Percentiles rank a stretch among this genome's conserved stretches.
Conservation (phyloP, 1,140 invertebrate species). For the Euwallacea fornicatus region DNA sequence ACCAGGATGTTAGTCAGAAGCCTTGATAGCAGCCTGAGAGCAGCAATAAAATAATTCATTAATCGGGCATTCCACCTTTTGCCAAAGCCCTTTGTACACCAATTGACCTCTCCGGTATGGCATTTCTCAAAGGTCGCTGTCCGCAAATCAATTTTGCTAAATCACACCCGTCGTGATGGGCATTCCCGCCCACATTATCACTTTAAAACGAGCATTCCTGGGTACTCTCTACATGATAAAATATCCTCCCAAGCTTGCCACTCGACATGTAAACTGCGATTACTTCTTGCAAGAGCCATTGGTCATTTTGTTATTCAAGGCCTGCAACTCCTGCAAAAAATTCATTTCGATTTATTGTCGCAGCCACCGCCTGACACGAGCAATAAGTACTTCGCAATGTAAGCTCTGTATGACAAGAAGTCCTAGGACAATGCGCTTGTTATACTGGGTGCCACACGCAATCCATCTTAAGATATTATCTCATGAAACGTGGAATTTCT, state of each 20-base stretch:
- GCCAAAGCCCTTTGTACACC: not conserved
- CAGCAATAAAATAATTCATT: not conserved
- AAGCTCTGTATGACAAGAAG: conserved; percentile 18
- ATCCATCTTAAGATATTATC: too few species aligned
- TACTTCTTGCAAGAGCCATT: conserved; percentile 18
- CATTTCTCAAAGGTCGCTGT: conserved; percentile 8
- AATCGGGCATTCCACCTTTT: conserved; percentile 1
- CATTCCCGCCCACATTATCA: not conserved
- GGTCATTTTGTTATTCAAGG: conserved; percentile 31
- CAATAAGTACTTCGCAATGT: conserved; percentile 21
- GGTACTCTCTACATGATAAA: conserved; percentile 1
- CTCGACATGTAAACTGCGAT: not conserved
- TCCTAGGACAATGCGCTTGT: conserved; percentile 14
- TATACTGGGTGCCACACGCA: not conserved
- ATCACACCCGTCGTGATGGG: not conserved
- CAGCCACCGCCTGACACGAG: conserved; percentile 27
- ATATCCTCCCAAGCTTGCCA: conserved; percentile 1
- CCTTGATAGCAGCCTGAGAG: not conserved
- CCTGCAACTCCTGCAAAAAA: conserved; percentile 20
- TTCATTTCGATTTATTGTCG: conserved; percentile 29
- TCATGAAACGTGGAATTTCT: too few species aligned
- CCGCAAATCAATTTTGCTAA: conserved; percentile 5
- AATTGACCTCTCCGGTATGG: not conserved
- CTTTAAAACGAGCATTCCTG: conserved; percentile 4
- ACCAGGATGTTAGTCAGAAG: conserved; percentile 3